Conservation (phyloP, 2,797 vertebrate genomes). For the Enteromius trimaculatus region DNA sequence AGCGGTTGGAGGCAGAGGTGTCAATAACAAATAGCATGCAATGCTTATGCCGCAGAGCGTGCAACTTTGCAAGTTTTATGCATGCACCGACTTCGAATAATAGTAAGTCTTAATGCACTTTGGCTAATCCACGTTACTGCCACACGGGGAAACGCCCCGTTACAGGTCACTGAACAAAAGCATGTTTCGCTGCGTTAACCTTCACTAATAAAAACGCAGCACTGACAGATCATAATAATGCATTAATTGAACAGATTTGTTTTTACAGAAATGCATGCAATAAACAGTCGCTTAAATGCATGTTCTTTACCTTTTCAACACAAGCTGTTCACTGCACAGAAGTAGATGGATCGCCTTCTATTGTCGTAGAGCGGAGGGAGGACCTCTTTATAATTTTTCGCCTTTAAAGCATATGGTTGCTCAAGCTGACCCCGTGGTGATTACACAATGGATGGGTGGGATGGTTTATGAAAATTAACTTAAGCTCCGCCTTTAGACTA, state of each 20-base stretch:
- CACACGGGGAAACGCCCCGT: background rate
- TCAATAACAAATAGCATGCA: background rate
- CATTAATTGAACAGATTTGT: background rate
- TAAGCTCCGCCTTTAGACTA: background rate
- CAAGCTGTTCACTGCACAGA: background rate
- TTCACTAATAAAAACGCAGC: background rate
- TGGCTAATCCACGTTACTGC: background rate
- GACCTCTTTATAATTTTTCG: background rate
- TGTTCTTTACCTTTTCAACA: background rate
- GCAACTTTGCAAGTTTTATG: background rate
- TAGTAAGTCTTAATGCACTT: background rate
- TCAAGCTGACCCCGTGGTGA: background rate
- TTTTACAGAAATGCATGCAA: background rate
- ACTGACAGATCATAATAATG: background rate
- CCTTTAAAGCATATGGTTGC: conserved; percentile 1
- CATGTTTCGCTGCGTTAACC: background rate
- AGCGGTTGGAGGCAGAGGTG: no score
- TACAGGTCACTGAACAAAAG: background rate
- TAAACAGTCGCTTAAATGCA: background rate
- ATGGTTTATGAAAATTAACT: background rate
- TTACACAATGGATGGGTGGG: background rate
- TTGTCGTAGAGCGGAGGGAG: background rate
- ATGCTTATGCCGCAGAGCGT: background rate
- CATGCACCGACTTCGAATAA: background rate
- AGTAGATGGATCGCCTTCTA: background rate